Evolutionary conservation across 2,888 invertebrate genomes (phyloP).

Genomic region (Calameuta pallipes): DNA sequence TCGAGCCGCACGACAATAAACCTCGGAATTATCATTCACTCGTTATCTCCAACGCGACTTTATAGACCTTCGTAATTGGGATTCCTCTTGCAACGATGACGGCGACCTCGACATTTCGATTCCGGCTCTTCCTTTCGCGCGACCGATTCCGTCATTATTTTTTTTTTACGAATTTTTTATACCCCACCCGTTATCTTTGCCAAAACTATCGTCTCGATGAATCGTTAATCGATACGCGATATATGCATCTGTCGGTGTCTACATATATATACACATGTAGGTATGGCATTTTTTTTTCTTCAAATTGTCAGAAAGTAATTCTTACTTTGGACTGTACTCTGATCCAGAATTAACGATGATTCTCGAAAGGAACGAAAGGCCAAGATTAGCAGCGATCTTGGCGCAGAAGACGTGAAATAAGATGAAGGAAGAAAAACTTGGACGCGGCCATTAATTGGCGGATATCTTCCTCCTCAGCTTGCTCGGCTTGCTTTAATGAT

Average conservation of each 20-base stretch:
- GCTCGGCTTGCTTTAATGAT: conserved; percentile 57
- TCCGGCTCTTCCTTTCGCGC: not conserved
- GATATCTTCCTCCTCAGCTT: conserved; percentile 48
- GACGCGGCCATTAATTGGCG: conserved; percentile 55
- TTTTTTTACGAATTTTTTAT: not conserved
- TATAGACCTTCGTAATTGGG: conserved; percentile 23
- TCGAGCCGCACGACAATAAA: conserved; percentile 38
- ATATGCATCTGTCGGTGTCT: too few relatives aligned
- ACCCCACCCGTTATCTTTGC: not conserved
- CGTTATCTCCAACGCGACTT: conserved; percentile 30
- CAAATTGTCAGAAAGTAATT: not conserved
- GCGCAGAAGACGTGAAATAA: not conserved
- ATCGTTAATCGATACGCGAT: not conserved
- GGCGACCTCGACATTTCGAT: not conserved
- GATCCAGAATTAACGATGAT: not conserved
- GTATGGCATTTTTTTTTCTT: not conserved
- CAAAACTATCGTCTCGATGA: not conserved
- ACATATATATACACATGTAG: too few relatives aligned
- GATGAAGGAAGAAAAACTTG: conserved; percentile 13
- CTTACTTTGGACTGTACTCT: not conserved
- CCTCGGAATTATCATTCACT: conserved; percentile 38
- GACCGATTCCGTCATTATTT: not conserved
- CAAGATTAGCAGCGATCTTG: not conserved
- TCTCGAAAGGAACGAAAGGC: not conserved
- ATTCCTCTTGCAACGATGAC: not conserved